Conservation (phyloP, 2,888 invertebrate genomes). For the Noctua pronuba region DNA sequence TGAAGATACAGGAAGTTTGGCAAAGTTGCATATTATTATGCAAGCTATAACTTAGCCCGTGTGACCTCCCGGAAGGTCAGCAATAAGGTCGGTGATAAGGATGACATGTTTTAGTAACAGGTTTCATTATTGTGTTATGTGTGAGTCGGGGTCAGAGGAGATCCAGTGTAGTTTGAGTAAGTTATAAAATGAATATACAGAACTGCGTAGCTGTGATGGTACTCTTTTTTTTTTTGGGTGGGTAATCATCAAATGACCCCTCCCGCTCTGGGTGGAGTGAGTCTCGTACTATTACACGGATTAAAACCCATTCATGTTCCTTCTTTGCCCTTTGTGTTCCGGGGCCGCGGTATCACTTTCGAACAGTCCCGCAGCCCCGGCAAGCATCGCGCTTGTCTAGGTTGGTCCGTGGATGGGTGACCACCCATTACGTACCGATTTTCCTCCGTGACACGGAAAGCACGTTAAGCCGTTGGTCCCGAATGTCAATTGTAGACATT, state of each 20-base stretch:
- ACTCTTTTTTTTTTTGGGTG: too few species aligned
- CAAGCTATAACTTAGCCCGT: slow-evolving; percentile 56
- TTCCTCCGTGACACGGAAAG: neutral
- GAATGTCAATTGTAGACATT: too few species aligned
- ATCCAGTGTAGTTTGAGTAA: neutral
- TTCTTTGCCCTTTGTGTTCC: too few species aligned
- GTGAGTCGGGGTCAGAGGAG: slow-evolving; percentile 36
- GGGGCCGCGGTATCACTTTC: too few species aligned
- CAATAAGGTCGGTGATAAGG: slow-evolving; percentile 47
- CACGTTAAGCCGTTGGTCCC: neutral
- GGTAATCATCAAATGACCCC: too few species aligned
- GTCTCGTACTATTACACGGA: too few species aligned
- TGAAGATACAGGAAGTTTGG: slow-evolving; percentile 38
- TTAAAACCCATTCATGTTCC: too few species aligned
- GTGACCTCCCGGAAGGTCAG: slow-evolving; percentile 60
- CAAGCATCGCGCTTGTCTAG: too few species aligned
- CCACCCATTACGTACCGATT: neutral
- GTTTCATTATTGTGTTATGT: slow-evolving; percentile 48
- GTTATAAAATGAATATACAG: neutral
- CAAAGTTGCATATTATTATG: slow-evolving; percentile 67
- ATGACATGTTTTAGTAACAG: slow-evolving; percentile 50
- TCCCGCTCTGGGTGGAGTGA: too few species aligned
- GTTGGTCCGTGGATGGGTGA: neutral
- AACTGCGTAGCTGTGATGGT: too few species aligned
- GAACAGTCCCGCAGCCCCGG: too few species aligned